These are phyloP conservation scores for Odontamblyopus lacepedii DNA, from an alignment of 2,797 vertebrate genomes.

Conservation along the genomic window DNA sequence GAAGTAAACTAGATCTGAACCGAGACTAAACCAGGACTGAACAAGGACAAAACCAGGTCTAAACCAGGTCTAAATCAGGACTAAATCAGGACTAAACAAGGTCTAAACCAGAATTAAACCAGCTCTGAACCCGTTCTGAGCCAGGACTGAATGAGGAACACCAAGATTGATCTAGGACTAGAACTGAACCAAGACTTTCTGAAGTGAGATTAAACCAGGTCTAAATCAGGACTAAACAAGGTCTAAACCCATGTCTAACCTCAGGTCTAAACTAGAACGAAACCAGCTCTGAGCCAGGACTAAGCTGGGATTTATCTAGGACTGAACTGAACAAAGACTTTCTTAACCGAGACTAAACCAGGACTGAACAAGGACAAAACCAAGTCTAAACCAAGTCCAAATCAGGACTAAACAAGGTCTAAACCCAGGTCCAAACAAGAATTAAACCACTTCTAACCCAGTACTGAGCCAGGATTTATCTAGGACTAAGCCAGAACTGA, in stretches of 20 bases:
- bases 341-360: not conserved
- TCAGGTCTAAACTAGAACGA: too few relatives aligned
- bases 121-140: not conserved
- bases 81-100: not conserved
- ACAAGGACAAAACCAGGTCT: not conserved
- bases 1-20: not conserved
- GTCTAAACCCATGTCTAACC: too few relatives aligned
- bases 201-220: not conserved
- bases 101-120: not conserved
- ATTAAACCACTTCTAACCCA: too few relatives aligned
- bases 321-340: too few relatives aligned
- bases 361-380: not conserved
- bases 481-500: too few relatives aligned
- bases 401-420: not conserved
- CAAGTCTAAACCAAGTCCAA: not conserved
- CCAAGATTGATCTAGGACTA: not conserved
- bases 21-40: not conserved
- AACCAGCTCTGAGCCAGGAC: too few relatives aligned
- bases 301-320: too few relatives aligned
- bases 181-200: not conserved
- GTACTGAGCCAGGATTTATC: too few relatives aligned
- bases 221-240: not conserved
- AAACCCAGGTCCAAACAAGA: not conserved
- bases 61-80: not conserved
- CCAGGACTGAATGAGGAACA: not conserved